Evolutionary conservation across 1,140 invertebrate genomes (phyloP), one percentile per base, ranked within the genome.

Genomic region (Battus philenor): DNA sequence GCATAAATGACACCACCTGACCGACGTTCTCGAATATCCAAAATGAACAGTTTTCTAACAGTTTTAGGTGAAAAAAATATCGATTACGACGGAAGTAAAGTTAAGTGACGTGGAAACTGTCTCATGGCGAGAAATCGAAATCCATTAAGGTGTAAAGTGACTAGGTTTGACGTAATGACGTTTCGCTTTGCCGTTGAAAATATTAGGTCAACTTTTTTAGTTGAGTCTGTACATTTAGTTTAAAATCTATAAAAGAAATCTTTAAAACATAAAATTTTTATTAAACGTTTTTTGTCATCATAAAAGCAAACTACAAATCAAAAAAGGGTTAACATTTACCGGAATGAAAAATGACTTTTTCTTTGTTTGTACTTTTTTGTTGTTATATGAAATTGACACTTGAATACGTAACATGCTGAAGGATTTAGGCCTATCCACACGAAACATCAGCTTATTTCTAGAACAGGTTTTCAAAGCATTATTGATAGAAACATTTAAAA

Each of bases 61-160:
- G 72, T 80, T 74, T 63, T 61, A 59, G 47, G 44, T 62, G 47
- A 64, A 73, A 73, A 51, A 62, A 73, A 74, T 76, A 80, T 77
- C 71, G 61, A 70, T 77, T 75, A 66, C 71, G 56, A 32, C 67
- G 73, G 76, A 77, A 75, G 64, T 74, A 46, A 66, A 57, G 65
- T 57, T 73, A 68, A 73, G 72, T 74, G 72, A 67, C 18, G 66
- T 53, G 67, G 72, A 79, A 76, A 74, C 54, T 72, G 72, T 76
- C 75, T 60, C 65, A 66, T 71, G 55, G 55, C 58, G 54, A 69
- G 52, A 55, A 58, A 58, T 55, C 52, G 49, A 53, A 61, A 59
- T 65, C 71, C 71, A 73, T 71, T 73, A 72, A 58, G 59, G 68
- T 70, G 68, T 72, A 59, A 68, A 68, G 58, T 66, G 64, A 74